Percentiles rank a stretch among this genome's conserved stretches.
Evolutionary conservation across 2,797 vertebrate genomes (phyloP).

Genomic region (Erethizon dorsatum): DNA sequence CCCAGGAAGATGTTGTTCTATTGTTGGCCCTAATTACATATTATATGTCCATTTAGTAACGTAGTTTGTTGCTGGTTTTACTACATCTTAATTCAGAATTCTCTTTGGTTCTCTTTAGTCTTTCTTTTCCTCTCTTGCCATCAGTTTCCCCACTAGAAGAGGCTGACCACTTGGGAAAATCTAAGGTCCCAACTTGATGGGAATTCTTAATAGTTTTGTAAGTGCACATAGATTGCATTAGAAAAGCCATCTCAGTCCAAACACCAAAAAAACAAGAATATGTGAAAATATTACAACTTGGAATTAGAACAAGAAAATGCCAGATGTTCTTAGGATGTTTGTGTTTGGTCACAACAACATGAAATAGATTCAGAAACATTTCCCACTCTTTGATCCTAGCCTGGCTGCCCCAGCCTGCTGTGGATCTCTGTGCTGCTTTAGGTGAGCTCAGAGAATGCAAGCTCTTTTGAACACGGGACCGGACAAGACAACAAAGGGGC

Average conservation of each 20-base stretch:
- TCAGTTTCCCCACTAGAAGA: not conserved
- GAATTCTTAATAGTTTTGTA: constrained; percentile 69
- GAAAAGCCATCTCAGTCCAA: constrained; percentile 80
- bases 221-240: constrained; percentile 76
- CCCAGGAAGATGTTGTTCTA: not conserved
- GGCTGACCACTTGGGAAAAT: not conserved
- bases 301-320: constrained; percentile 77
- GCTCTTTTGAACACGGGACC: not conserved
- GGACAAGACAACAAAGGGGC: not conserved
- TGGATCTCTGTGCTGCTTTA: not conserved
- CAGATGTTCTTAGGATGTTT: constrained; percentile 82
- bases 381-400: not conserved
- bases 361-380: constrained; percentile 67
- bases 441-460: not conserved
- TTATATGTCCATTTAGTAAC: not conserved
- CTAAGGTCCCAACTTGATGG: not conserved
- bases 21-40: not conserved
- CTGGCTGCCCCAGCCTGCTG: not conserved
- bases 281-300: constrained; percentile 84
- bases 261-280: constrained; percentile 79
- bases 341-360: constrained; percentile 65
- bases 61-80: not conserved
- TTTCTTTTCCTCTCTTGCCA: not conserved
- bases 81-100: not conserved
- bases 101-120: not conserved